Evolutionary conservation across 2,888 invertebrate species (phyloP).

Genomic region (Leuctra nigra): DNA sequence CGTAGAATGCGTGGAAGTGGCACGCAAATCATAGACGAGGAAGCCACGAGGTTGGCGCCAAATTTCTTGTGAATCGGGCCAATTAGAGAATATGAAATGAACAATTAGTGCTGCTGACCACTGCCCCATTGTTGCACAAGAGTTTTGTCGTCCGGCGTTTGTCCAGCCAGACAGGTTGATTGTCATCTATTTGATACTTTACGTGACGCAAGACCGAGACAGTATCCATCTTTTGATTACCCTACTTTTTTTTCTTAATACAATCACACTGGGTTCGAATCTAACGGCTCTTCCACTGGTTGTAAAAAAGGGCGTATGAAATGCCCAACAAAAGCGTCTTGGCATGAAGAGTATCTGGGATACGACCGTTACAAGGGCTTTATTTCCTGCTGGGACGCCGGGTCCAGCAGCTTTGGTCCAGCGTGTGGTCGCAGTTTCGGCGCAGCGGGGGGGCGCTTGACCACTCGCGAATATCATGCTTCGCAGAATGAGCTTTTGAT

Average conservation of each 20-base stretch:
- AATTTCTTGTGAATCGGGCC: no score
- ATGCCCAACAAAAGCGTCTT: no score
- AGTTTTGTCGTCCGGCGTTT: neutral
- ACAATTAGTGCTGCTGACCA: neutral
- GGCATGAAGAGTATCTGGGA: neutral
- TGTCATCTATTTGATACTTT: no score
- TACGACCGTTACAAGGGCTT: constrained; percentile 2
- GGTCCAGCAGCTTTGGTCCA: no score
- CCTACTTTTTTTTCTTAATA: constrained; percentile 15
- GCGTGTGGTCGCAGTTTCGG: no score
- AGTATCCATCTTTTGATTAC: constrained; percentile 15
- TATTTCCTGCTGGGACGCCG: no score
- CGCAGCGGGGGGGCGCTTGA: no score
- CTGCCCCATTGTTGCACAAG: neutral
- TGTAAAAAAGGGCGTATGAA: constrained; percentile 10
- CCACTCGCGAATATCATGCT: no score
- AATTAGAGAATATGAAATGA: no score
- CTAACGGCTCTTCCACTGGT: constrained; percentile 6
- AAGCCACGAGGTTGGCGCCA: no score
- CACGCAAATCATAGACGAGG: neutral
- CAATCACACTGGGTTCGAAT: constrained; percentile 6
- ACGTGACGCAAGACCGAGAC: neutral
- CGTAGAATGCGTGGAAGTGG: no score
- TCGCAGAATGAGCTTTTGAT: no score
- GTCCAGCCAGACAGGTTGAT: neutral